Evolutionary conservation across 2,797 vertebrate species (phyloP).

Genomic region (Sebastes cheni): DNA sequence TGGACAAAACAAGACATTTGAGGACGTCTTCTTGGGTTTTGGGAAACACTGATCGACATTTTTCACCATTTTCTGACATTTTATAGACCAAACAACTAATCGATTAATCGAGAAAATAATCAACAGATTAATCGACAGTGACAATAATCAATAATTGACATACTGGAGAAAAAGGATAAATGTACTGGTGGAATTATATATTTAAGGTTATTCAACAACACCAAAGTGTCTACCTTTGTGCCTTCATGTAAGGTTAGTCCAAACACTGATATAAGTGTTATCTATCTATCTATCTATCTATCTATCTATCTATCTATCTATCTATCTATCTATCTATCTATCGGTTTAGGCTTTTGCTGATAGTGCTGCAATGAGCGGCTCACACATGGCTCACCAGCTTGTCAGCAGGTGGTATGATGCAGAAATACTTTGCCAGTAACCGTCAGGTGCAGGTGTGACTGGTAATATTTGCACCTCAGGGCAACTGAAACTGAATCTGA

Average conservation of each 20-base stretch:
- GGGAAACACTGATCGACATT: too few species aligned
- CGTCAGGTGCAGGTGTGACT: background rate
- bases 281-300: too few species aligned
- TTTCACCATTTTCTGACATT: too few species aligned
- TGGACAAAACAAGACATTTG: too few species aligned
- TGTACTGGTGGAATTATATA: background rate
- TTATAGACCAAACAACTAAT: too few species aligned
- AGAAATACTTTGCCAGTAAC: background rate
- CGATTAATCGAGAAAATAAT: too few species aligned
- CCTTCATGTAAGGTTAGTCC: background rate
- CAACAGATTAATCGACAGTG: too few species aligned
- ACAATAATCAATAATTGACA: too few species aligned
- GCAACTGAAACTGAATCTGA: constrained; percentile 29
- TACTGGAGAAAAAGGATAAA: background rate
- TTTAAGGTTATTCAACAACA: background rate
- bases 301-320: too few species aligned
- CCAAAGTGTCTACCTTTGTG: background rate
- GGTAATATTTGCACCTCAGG: background rate
- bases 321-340: too few species aligned
- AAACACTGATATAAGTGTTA: background rate
- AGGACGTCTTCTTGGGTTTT: too few species aligned
- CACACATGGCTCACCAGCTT: background rate
- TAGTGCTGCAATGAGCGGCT: too few species aligned
- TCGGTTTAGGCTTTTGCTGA: background rate
- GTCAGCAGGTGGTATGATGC: background rate